Evolutionary conservation across 2,113 vertebrate genomes (phyloP).

Genomic region (Opisthocomus hoazin): DNA sequence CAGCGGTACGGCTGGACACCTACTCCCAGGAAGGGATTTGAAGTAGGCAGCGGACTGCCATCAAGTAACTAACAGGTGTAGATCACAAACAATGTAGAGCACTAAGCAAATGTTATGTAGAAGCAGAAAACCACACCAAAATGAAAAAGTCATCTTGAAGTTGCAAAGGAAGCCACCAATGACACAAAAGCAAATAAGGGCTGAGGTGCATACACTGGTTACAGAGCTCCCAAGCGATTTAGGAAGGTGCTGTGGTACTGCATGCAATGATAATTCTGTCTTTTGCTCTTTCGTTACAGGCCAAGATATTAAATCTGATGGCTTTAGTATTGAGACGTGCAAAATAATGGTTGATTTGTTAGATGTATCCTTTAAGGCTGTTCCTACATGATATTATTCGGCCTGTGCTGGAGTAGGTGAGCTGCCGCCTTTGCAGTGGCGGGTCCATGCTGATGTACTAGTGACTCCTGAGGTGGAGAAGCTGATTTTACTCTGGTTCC

Average conservation of each 20-base stretch:
- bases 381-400: not conserved
- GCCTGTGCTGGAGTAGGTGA: not conserved
- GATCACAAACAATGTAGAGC: not conserved
- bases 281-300: constrained; percentile 68
- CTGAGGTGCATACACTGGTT: not conserved
- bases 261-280: not conserved
- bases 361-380: constrained; percentile 84
- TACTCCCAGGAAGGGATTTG: not conserved
- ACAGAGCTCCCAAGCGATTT: not conserved
- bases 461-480: not conserved
- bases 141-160: not conserved
- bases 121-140: not conserved
- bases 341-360: constrained; percentile 87
- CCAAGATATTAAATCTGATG: constrained; percentile 87
- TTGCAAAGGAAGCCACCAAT: not conserved
- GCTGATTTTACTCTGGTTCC: not conserved
- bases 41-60: not conserved
- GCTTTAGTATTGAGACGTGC: constrained; percentile 87
- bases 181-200: not conserved
- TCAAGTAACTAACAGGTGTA: not conserved
- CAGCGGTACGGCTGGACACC: not conserved
- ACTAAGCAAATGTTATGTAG: not conserved
- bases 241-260: not conserved
- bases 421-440: not conserved
- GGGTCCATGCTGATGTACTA: not conserved